Evolutionary conservation across 2,797 vertebrate species (phyloP), one percentile per base, ranked within the genome.

Genomic region (Merluccius polli): DNA sequence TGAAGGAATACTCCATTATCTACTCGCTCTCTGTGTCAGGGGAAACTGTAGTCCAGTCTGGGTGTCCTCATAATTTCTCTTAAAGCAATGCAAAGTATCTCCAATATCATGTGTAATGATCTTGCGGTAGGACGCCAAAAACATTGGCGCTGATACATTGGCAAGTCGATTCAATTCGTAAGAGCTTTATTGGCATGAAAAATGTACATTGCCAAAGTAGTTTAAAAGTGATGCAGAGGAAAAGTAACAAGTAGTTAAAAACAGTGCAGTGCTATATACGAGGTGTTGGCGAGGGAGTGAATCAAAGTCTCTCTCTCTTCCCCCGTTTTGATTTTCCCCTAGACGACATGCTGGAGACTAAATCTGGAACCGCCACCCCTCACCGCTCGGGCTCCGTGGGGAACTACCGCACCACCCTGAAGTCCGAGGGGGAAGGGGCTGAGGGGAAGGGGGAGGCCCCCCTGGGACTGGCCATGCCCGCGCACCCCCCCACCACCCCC

Each of bases 311-410:
- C 33, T 16, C 15, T 18, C 18, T 52, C 44, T 21, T 52, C 16
- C 4, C 44, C 44, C 7, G 4, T 52, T n/a, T 15, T 41, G 30
- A 16, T 75, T 84, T 12, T 85, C 10, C 82, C 71, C 79, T 79
- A 98, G 98, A 99, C 91, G 97, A 99, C 82, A 95, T 97, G 82
- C 89, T 94, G 87, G 97, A 99, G 92, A 86, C 88, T 0, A 98
- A 97, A 90, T 98, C 97, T 76, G 98, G 97, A 82, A 96, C 94
- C 72, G 94, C 97, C 73, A 98, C 98, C 32, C 97, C 97, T 79
- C 96, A 95, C 83, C 94, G 97, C 81, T 98, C 97, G 0, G 96
- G 96, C 63, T 98, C 97, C 29, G 93, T 97, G 82, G 95, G 96
- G 81, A 98, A 96, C 92, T 95, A 94, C 18, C 95, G 94, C 81